These are phyloP conservation scores for Notamacropus eugenii DNA, from an alignment of 2,797 vertebrate species.

Conservation along the genomic window DNA sequence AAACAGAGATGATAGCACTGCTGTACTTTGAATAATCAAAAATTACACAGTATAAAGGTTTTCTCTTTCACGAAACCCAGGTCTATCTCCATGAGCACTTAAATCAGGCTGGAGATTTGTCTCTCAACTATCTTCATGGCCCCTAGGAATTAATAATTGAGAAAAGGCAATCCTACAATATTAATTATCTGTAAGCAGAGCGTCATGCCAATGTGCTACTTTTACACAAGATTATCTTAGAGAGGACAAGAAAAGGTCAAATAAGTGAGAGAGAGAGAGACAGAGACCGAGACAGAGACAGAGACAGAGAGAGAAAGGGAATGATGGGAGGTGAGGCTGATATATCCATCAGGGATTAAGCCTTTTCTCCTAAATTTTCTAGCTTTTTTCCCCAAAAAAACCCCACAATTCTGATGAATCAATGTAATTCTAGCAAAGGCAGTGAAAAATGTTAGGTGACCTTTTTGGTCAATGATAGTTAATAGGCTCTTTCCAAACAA, in stretches of 20 bases:
- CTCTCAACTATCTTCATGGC: slow-evolving; percentile 45
- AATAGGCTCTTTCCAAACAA: background rate
- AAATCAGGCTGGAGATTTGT: background rate
- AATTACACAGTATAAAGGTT: slow-evolving; percentile 41
- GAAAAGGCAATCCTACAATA: slow-evolving; percentile 17
- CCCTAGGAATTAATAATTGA: slow-evolving; percentile 54
- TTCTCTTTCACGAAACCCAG: slow-evolving; percentile 35
- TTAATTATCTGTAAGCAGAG: slow-evolving; percentile 70
- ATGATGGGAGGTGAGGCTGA: background rate
- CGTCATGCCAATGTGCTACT: slow-evolving; percentile 2
- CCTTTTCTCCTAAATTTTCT: slow-evolving; percentile 29
- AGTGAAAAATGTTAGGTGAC: background rate
- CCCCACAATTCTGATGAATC: background rate
- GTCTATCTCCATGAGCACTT: slow-evolving; percentile 17
- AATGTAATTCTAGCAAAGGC: slow-evolving; percentile 12
- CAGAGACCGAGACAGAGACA: slow-evolving; percentile 39
- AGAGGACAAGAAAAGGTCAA: slow-evolving; percentile 59
- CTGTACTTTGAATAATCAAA: slow-evolving; percentile 29
- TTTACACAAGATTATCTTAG: slow-evolving; percentile 47
- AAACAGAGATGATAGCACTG: slow-evolving; percentile 3
- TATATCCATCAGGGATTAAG: background rate
- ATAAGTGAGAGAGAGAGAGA: slow-evolving; percentile 52
- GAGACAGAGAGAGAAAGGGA: slow-evolving; percentile 49
- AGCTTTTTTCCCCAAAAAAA: background rate
- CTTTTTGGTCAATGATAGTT: background rate